phyloP scores from a whole-genome alignment of 2,797 vertebrate genomes.

The Manis pentadactyla region DNA sequence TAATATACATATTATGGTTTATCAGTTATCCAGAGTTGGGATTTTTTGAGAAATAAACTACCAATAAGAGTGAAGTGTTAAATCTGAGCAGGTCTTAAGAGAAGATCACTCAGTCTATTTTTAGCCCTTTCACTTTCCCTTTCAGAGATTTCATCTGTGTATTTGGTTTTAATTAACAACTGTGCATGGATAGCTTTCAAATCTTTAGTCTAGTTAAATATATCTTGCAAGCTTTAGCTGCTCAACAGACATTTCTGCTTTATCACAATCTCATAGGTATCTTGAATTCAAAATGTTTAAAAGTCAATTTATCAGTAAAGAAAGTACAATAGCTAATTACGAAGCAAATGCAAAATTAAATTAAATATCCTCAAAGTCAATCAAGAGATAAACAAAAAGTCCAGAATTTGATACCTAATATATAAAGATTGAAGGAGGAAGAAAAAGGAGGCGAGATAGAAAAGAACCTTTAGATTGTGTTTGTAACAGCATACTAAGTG shows the following conservation, averaged over 20 bases:
- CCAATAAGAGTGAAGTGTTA: background rate
- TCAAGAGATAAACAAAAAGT: no score
- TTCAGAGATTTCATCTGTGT: background rate
- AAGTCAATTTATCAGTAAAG: background rate
- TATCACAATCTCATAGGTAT: background rate
- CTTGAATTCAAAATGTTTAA: background rate
- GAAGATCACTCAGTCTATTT: constrained; percentile 1
- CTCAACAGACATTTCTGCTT: background rate
- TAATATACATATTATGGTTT: background rate
- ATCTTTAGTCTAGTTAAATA: background rate
- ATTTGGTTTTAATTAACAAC: constrained; percentile 49
- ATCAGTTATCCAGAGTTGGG: background rate
- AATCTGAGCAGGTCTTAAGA: background rate
- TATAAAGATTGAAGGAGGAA: no score
- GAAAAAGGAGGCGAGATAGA: no score
- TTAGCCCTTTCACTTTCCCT: background rate
- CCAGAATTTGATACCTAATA: no score
- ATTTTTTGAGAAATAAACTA: constrained; percentile 18
- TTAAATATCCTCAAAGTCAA: no score
- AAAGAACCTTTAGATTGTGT: no score
- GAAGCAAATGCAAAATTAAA: no score
- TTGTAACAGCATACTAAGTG: no score
- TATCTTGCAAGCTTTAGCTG: background rate
- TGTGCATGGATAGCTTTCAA: background rate
- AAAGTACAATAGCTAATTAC: no score